Evolutionary conservation across 2,797 vertebrate species (phyloP).

Genomic region (Clamator glandarius): DNA sequence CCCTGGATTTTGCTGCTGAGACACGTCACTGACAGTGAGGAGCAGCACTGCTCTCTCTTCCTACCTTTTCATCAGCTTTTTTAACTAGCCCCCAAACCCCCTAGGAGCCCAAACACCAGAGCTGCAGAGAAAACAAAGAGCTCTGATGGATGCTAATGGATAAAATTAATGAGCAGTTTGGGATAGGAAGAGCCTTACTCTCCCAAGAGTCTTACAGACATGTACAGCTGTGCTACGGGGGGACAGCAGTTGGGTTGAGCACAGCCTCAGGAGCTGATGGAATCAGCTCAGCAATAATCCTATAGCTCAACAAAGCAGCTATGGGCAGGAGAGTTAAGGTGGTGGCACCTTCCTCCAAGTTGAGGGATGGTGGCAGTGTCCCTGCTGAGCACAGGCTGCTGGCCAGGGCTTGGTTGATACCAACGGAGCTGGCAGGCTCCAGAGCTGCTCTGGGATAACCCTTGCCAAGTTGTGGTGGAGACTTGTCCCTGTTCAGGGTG

Average conservation of each 20-base stretch:
- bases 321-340: not conserved
- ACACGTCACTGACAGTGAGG: not conserved
- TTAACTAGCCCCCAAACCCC: not conserved
- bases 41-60: not conserved
- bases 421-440: not conserved
- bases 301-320: not conserved
- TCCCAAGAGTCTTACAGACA: fast-evolving
- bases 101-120: not conserved
- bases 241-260: not conserved
- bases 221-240: fast-evolving
- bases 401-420: not conserved
- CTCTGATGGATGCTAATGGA: not conserved
- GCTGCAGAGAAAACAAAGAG: not conserved
- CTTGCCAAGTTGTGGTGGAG: fast-evolving
- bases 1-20: not conserved
- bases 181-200: not conserved
- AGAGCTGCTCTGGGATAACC: not conserved
- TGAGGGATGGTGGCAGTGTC: not conserved
- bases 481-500: not conserved
- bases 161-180: not conserved
- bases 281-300: not conserved
- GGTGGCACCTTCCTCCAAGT: not conserved
- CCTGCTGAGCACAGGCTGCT: fast-evolving
- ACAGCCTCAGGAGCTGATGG: fast-evolving
- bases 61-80: not conserved